Evolutionary conservation across 2,888 invertebrate species (phyloP).

Genomic region (Mycalesis mineus): DNA sequence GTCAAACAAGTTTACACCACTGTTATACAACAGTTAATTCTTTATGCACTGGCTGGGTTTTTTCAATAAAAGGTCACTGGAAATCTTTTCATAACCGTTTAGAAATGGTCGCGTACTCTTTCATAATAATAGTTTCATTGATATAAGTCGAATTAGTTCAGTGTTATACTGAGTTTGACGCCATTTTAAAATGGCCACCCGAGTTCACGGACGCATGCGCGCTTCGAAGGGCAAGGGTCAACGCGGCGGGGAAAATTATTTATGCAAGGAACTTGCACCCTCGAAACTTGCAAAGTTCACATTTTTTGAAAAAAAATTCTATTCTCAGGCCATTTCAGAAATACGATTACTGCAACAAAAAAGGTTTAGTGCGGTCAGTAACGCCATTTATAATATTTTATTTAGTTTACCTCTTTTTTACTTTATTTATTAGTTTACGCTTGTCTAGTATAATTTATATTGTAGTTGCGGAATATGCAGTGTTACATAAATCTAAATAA

Average conservation of each 20-base stretch:
- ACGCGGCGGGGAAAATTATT: conserved; percentile 33
- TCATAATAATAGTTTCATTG: conserved; percentile 14
- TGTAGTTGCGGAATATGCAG: too few species aligned
- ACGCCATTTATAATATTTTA: too few species aligned
- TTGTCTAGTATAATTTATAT: too few species aligned
- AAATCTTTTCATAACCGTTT: background rate
- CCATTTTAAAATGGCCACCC: conserved; percentile 44
- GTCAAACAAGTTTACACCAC: background rate
- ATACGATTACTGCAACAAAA: too few species aligned
- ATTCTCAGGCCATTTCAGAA: too few species aligned
- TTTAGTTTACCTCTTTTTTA: too few species aligned
- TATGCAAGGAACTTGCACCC: conserved; percentile 28
- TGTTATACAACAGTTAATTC: background rate
- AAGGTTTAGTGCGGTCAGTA: too few species aligned
- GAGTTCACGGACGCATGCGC: conserved; percentile 55
- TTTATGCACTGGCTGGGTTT: conserved; percentile 15
- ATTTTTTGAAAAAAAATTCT: background rate
- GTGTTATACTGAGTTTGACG: conserved; percentile 41
- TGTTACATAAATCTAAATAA: too few species aligned
- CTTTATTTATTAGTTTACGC: too few species aligned
- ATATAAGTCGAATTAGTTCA: conserved; percentile 14
- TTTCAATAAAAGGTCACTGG: conserved; percentile 1
- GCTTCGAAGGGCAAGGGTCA: conserved; percentile 57
- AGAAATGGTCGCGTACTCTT: conserved; percentile 15
- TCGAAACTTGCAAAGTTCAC: conserved; percentile 21